Base-by-base conservation (phyloP, 2,888 invertebrate genomes). In the Calameuta idolon region DNA sequence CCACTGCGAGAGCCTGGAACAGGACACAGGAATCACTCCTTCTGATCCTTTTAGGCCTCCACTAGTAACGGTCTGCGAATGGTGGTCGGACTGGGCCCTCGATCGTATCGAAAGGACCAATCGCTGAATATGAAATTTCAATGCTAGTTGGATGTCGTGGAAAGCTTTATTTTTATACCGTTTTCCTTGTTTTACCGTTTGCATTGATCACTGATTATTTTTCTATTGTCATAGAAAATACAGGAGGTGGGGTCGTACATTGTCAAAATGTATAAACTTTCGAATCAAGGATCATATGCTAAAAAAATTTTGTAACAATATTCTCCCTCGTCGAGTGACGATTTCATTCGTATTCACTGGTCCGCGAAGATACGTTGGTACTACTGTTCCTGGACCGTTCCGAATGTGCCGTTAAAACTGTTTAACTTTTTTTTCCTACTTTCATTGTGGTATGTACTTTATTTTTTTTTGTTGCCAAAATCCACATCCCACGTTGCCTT, bases 401-500 rank as follows among this genome's bases (percentile, higher is more conserved):
- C 23, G 23, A 55, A 55, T 55, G 55, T 23, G 55, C 23, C 55
- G 55, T 23, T 55, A 55, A 23, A 55, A 55, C 23, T 23, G 55
- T 55, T 55, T 55, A 55, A 55, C 15, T 55, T 55, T 55, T 55
- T 55, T 55, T 55, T 9, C 55, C 2, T 55, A 55, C 9, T 55
- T 55, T 55, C 55, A 23, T 23, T 9, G 9, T 9, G 15, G 23
- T 9, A 55, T 23, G 9, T 55, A 9, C 23, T 55, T 55, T 55
- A 55, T 4, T 33, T 3, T 55, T 55, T 55, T 55, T 40, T 40
- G 37, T 40, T 55, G 15, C 2, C 9, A 9, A 23, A 23, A 23
- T 55, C 11, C 68, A 31, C 68, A 33, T 76, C 15, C 11, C 69
- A 73, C 55, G 33, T 37, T 69, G 77, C 82, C 82, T 86, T 85